These are phyloP conservation scores for Limnephilus marmoratus DNA, from an alignment of 2,888 invertebrate species.

Conservation along the genomic window DNA sequence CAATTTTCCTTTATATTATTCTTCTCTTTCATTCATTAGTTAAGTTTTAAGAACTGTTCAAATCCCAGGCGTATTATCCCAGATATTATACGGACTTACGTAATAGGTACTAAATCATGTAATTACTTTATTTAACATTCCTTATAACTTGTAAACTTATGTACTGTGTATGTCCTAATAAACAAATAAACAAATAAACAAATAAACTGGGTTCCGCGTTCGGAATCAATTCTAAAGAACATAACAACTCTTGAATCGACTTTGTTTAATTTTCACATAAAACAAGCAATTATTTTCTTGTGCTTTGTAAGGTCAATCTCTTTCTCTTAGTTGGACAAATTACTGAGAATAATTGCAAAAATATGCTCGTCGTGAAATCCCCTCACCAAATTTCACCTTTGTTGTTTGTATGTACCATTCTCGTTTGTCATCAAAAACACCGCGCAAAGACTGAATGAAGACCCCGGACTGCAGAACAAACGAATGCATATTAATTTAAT, in stretches of 20 bases:
- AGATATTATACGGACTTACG: too few relatives aligned
- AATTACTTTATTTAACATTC: too few relatives aligned
- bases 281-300: not conserved
- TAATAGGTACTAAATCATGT: too few relatives aligned
- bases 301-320: not conserved
- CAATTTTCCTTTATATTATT: too few relatives aligned
- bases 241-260: not conserved
- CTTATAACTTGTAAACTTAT: too few relatives aligned
- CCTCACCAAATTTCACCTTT: not conserved
- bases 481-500: conserved; percentile 51
- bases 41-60: too few relatives aligned
- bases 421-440: conserved; percentile 25
- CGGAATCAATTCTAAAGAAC: too few relatives aligned
- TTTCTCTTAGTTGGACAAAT: not conserved
- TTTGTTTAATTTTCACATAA: not conserved
- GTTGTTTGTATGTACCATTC: not conserved
- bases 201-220: not conserved
- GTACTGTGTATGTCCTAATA: too few relatives aligned
- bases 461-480: conserved; percentile 32
- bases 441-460: conserved; percentile 9
- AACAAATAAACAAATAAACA: too few relatives aligned
- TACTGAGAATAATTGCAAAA: not conserved
- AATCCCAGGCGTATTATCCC: too few relatives aligned
- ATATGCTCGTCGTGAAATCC: not conserved
- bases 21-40: too few relatives aligned